phyloP scores from a whole-genome alignment of 2,797 vertebrate genomes.

The Sus cebifrons region DNA sequence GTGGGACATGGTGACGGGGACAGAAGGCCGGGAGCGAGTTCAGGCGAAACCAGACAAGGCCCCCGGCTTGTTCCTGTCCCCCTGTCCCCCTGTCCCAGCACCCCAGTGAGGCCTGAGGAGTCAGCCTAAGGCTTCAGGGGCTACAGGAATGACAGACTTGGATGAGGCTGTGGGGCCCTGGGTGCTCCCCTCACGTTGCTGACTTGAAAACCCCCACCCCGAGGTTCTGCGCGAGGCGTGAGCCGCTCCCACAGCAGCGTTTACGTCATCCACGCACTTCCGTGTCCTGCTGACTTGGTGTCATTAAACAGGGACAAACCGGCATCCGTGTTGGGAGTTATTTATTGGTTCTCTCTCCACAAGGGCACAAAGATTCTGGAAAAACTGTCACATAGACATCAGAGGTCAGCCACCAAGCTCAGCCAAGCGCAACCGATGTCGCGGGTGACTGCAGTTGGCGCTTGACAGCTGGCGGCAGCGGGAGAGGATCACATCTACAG shows the following conservation, averaged over 20 bases:
- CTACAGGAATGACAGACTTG: background rate
- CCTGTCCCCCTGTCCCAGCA: too few relatives aligned
- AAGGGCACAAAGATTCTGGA: background rate
- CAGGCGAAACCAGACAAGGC: background rate
- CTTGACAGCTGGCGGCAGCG: rapidly evolving
- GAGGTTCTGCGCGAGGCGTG: rapidly evolving
- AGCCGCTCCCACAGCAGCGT: rapidly evolving
- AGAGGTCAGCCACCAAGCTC: background rate
- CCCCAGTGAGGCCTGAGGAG: rapidly evolving
- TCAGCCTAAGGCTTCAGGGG: rapidly evolving
- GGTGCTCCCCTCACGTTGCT: background rate
- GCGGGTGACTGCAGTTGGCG: too few relatives aligned
- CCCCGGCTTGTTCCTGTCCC: background rate
- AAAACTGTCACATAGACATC: background rate
- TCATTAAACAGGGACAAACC: conserved; percentile 62
- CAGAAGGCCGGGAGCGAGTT: background rate
- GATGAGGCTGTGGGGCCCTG: background rate
- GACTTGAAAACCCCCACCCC: rapidly evolving
- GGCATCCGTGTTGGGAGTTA: background rate
- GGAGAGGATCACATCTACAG: background rate
- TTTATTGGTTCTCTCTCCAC: conserved; percentile 75
- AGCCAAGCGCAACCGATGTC: background rate
- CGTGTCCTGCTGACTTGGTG: background rate
- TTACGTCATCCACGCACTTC: background rate
- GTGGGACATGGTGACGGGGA: rapidly evolving